Percentiles rank a stretch among this genome's conserved stretches.
phyloP scores from a whole-genome alignment of 2,113 vertebrate species.

The Colistium nudipinnis region DNA sequence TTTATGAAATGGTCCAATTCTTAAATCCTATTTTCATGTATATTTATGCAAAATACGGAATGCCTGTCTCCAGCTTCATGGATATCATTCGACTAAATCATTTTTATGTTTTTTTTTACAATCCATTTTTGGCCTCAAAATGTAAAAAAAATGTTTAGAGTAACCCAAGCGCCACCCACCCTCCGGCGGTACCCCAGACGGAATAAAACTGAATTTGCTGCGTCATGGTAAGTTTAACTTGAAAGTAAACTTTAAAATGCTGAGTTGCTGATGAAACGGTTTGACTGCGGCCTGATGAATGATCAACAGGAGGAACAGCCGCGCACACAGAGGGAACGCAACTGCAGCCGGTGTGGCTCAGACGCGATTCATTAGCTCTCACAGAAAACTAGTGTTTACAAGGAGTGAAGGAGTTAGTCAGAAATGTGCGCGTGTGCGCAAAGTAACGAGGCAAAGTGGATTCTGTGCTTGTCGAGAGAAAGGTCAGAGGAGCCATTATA shows the following conservation, averaged over 20 bases:
- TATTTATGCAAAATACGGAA: no score
- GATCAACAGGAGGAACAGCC: neutral
- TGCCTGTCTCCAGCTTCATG: no score
- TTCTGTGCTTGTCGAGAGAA: conserved; percentile 50
- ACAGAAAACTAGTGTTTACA: conserved; percentile 15
- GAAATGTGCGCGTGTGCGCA: conserved; percentile 8
- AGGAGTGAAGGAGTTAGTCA: neutral
- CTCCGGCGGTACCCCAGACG: no score
- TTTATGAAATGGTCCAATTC: no score
- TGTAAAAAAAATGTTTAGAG: no score
- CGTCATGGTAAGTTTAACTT: neutral
- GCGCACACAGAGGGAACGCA: neutral
- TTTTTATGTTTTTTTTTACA: no score
- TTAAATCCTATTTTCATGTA: no score
- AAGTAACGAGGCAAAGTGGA: conserved; percentile 38
- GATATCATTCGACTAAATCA: no score
- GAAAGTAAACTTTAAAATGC: conserved; percentile 4
- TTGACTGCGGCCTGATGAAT: neutral
- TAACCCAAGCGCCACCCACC: no score
- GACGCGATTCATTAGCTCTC: conserved; percentile 13
- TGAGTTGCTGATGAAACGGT: neutral
- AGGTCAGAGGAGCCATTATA: conserved; percentile 57
- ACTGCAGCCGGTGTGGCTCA: neutral
- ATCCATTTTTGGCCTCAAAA: no score
- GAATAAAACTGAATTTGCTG: no score